phyloP scores from a whole-genome alignment of 1,140 invertebrate species.

The Apis cerana region DNA sequence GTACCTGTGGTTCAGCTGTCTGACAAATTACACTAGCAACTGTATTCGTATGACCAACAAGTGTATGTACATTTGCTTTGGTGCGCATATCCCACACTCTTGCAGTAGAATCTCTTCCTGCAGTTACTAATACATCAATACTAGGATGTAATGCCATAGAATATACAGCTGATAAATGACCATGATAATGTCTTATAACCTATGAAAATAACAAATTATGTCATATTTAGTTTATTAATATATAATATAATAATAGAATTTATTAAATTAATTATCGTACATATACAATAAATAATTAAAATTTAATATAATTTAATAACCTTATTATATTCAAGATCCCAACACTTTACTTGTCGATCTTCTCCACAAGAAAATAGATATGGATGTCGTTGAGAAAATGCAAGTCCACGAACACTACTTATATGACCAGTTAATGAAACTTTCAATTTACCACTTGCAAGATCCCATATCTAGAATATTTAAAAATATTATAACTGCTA shows the following conservation, averaged over 20 bases:
- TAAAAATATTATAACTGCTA: background rate
- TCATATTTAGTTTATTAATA: conserved; percentile 2
- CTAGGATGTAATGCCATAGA: conserved; percentile 96
- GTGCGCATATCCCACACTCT: conserved; percentile 99
- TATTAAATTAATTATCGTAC: background rate
- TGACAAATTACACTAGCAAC: conserved; percentile 97
- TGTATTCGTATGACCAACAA: conserved; percentile 98
- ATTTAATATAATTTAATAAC: conserved; percentile 77
- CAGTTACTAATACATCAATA: conserved; percentile 96
- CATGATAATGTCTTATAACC: conserved; percentile 99
- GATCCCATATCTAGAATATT: conserved; percentile 94
- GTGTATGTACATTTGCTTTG: conserved; percentile 98
- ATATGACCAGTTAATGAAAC: conserved; percentile 99
- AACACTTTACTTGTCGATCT: conserved; percentile 99
- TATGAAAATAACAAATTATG: conserved; percentile 67
- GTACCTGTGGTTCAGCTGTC: conserved; percentile 94
- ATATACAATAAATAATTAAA: conserved; percentile 25
- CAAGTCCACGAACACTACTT: conserved; percentile 96
- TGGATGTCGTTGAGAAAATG: conserved; percentile 96
- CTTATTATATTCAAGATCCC: conserved; percentile 99
- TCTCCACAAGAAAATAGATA: conserved; percentile 99
- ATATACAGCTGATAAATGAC: conserved; percentile 98
- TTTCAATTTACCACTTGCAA: conserved; percentile 96
- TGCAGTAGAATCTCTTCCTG: conserved; percentile 96
- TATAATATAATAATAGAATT: conserved; percentile 80